Evolutionary conservation across 2,113 vertebrate genomes (phyloP).

Genomic region (Eolophus roseicapilla): DNA sequence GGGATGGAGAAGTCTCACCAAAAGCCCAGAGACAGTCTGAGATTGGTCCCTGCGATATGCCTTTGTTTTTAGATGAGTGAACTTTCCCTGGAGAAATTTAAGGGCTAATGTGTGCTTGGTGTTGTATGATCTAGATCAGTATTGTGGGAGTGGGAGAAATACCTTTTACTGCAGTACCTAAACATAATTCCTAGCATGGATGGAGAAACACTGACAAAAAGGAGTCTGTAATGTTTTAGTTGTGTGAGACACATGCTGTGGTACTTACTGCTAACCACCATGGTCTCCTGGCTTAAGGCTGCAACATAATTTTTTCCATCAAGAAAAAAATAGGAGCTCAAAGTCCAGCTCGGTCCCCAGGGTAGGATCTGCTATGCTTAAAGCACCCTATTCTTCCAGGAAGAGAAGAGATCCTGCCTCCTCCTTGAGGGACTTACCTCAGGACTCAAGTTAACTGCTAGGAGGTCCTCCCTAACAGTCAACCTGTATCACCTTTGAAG

Average conservation of each 20-base stretch:
- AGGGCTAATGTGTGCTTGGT: background rate
- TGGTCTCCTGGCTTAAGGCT: background rate
- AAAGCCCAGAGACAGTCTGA: background rate
- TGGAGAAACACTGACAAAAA: background rate
- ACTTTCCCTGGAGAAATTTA: background rate
- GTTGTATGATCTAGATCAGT: background rate
- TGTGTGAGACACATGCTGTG: background rate
- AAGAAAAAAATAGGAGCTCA: background rate
- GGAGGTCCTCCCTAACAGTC: background rate
- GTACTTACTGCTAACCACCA: background rate
- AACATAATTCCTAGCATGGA: background rate
- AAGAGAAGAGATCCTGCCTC: background rate
- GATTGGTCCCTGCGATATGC: background rate
- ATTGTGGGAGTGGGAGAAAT: background rate
- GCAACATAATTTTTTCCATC: background rate
- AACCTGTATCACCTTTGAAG: background rate
- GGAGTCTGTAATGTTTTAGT: constrained; percentile 15
- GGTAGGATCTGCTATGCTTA: background rate
- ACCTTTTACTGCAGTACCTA: background rate
- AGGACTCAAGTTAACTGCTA: background rate
- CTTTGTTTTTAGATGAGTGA: background rate
- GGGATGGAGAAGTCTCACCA: background rate
- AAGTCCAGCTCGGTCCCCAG: background rate
- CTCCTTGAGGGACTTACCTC: background rate
- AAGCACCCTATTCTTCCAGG: background rate